A percentile compares a stretch with the other conserved stretches of the same genome.
phyloP scores from a whole-genome alignment of 2,888 invertebrate genomes.

The Branchipolynoe longqiensis region DNA sequence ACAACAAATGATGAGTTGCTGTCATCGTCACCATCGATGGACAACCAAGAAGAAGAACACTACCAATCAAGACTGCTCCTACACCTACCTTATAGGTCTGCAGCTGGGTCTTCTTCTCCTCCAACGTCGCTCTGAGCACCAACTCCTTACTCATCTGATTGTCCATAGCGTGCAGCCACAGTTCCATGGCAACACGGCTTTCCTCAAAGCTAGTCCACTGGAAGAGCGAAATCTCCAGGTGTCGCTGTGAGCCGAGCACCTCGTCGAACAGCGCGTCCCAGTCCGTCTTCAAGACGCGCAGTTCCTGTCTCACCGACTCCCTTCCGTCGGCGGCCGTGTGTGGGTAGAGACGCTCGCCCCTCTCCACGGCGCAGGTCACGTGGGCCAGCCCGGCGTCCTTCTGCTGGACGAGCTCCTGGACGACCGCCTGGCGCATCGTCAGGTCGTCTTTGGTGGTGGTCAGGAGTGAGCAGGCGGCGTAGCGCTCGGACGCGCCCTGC shows the following conservation, averaged over 20 bases:
- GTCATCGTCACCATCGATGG: too few relatives aligned
- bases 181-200: constrained; percentile 88
- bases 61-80: too few relatives aligned
- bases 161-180: constrained; percentile 90
- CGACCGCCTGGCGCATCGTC: constrained; percentile 59
- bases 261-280: constrained; percentile 94
- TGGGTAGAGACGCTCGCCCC: constrained; percentile 93
- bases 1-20: too few relatives aligned
- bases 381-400: constrained; percentile 92
- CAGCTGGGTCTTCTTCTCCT: constrained; percentile 92
- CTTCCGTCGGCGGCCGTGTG: constrained; percentile 95
- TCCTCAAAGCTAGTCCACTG: constrained; percentile 88
- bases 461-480: constrained; percentile 51
- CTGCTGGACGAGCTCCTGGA: constrained; percentile 85
- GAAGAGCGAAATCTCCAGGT: constrained; percentile 86
- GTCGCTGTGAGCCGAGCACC: constrained; percentile 91
- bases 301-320: constrained; percentile 92
- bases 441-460: constrained; percentile 60
- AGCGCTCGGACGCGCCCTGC: constrained; percentile 85
- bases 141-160: constrained; percentile 89
- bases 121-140: constrained; percentile 91
- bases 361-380: constrained; percentile 87
- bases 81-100: constrained; percentile 65
- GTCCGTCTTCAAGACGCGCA: constrained; percentile 90
- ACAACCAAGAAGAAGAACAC: too few relatives aligned